phyloP scores from a whole-genome alignment of 2,888 invertebrate genomes.

The Gymnoscelis rufifasciata region DNA sequence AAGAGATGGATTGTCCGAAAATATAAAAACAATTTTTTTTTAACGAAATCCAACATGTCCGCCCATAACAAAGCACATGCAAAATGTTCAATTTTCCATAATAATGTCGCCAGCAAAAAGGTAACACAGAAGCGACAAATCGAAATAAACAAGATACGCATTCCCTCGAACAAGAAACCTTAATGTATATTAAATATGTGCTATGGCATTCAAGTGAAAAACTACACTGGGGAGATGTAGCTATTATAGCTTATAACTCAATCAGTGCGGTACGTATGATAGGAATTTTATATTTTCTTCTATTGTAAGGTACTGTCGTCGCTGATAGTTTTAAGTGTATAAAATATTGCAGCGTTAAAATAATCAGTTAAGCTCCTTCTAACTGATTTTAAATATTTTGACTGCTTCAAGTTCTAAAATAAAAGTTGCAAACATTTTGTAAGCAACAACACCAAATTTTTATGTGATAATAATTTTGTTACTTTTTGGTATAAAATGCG shows the following conservation, averaged over 20 bases:
- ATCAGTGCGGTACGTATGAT: conserved; percentile 60
- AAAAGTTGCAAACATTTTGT: too few relatives aligned
- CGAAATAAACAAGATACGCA: conserved; percentile 71
- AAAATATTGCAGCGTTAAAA: too few relatives aligned
- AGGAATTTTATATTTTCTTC: conserved; percentile 73
- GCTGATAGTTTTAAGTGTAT: too few relatives aligned
- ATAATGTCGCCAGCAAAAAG: conserved; percentile 63
- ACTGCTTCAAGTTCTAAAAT: too few relatives aligned
- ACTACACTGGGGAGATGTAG: conserved; percentile 65
- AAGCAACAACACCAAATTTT: too few relatives aligned
- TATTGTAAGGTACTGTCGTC: conserved; percentile 54
- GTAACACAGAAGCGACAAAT: conserved; percentile 71
- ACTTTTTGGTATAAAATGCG: too few relatives aligned
- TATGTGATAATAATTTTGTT: too few relatives aligned
- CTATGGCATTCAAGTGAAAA: conserved; percentile 68
- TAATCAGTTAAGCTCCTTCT: too few relatives aligned
- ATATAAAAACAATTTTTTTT: conserved; percentile 5
- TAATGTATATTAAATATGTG: conserved; percentile 74
- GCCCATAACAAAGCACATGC: conserved; percentile 42
- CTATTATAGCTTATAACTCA: conserved; percentile 77
- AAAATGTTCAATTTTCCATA: conserved; percentile 50
- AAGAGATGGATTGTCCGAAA: too few relatives aligned
- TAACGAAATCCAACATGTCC: conserved; percentile 11
- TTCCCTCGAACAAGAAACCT: conserved; percentile 55
- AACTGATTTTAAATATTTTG: too few relatives aligned